phyloP scores from a whole-genome alignment of 1,140 invertebrate species.

The Ganaspis sp. region DNA sequence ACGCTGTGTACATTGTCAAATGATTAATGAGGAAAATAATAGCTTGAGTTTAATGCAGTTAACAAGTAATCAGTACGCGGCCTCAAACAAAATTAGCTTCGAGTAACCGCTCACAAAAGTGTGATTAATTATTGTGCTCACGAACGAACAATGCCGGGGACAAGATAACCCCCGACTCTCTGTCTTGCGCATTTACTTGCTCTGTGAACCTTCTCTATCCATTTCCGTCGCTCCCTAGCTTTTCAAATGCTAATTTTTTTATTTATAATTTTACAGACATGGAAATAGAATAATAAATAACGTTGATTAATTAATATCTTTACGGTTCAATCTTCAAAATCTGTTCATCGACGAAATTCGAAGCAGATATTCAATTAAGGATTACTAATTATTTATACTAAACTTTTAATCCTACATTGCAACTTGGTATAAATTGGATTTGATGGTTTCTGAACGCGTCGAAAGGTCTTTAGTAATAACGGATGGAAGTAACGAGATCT shows the following conservation, averaged over 20 bases:
- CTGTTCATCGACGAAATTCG: too few species aligned
- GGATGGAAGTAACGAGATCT: too few species aligned
- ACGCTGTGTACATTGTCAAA: conserved; percentile 35
- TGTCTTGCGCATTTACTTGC: not conserved
- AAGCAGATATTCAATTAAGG: too few species aligned
- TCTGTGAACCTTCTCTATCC: not conserved
- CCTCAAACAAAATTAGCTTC: conserved; percentile 55
- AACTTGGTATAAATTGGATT: too few species aligned
- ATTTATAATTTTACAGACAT: not conserved
- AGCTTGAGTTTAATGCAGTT: conserved; percentile 56
- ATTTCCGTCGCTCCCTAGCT: not conserved
- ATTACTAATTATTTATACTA: too few species aligned
- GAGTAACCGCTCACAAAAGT: conserved; percentile 53
- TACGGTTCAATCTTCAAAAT: too few species aligned
- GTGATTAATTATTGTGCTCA: conserved; percentile 57
- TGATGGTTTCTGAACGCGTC: too few species aligned
- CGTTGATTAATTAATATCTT: too few species aligned
- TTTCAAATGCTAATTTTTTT: not conserved
- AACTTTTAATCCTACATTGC: too few species aligned
- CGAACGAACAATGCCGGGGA: conserved; percentile 7
- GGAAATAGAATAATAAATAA: too few species aligned
- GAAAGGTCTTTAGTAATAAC: too few species aligned
- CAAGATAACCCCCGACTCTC: conserved; percentile 4
- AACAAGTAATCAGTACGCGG: conserved; percentile 50
- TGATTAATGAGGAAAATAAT: conserved; percentile 61